Percentiles rank a stretch among this genome's conserved stretches.
phyloP scores from a whole-genome alignment of 92 coral and sea anemone species.

The Pocillopora meandrina region DNA sequence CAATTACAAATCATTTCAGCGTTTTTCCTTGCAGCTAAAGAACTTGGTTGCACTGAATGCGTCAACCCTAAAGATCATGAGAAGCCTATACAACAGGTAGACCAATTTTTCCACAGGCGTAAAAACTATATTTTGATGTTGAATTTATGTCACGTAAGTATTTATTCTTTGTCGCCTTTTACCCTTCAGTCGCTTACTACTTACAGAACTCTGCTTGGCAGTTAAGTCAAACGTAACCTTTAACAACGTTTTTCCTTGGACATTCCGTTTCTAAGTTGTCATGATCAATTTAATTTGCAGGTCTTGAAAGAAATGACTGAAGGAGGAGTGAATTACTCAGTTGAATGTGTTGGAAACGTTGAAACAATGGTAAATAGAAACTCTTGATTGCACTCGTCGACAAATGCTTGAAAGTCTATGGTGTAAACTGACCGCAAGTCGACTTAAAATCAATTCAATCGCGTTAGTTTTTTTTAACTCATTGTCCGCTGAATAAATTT shows the following conservation, averaged over 20 bases:
- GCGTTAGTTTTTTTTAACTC: too few species aligned
- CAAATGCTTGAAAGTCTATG: not conserved
- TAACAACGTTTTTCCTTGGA: not conserved
- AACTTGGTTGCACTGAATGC: slow-evolving; percentile 88
- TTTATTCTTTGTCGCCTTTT: too few species aligned
- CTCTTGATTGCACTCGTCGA: not conserved
- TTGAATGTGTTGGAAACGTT: slow-evolving; percentile 87
- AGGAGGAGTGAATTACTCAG: slow-evolving; percentile 84
- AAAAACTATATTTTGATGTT: too few species aligned
- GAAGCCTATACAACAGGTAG: slow-evolving; percentile 75
- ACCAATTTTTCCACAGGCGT: not conserved
- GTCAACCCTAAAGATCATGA: slow-evolving; percentile 79
- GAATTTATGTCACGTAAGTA: too few species aligned
- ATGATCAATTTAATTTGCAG: slow-evolving; percentile 21
- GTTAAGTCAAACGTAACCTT: not conserved
- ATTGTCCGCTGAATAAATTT: too few species aligned
- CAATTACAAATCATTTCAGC: not conserved
- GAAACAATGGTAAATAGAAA: slow-evolving; percentile 65
- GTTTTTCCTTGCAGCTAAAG: slow-evolving; percentile 40
- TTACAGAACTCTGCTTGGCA: too few species aligned
- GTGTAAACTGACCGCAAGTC: not conserved
- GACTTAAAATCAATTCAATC: too few species aligned
- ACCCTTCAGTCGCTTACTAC: too few species aligned
- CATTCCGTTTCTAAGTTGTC: not conserved
- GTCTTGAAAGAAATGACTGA: slow-evolving; percentile 81